Percentiles rank a stretch among this genome's conserved stretches.
Evolutionary conservation across 2,797 vertebrate species (phyloP).

Genomic region (Diplodus sargus): DNA sequence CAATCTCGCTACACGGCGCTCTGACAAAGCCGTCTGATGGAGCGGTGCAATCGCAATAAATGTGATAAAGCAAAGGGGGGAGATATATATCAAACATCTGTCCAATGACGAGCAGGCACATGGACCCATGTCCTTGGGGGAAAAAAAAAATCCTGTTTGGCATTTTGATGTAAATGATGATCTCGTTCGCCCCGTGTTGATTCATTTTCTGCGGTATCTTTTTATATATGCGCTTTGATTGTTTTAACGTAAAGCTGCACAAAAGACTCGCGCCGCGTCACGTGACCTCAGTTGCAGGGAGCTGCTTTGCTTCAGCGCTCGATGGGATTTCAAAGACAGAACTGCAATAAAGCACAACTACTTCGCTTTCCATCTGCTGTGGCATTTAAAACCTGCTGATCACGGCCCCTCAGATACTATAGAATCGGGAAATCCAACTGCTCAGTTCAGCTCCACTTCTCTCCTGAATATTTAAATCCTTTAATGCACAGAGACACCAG

Average conservation of each 20-base stretch:
- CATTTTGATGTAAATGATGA: background rate
- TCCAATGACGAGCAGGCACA: background rate
- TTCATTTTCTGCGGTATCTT: background rate
- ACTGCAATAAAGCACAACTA: conserved; percentile 54
- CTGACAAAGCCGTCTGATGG: conserved; percentile 35
- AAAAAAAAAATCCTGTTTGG: background rate
- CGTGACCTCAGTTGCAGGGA: background rate
- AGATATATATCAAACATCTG: conserved; percentile 55
- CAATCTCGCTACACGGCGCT: conserved; percentile 6
- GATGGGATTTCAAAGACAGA: conserved; percentile 53
- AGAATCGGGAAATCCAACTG: conserved; percentile 59
- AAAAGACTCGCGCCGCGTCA: background rate
- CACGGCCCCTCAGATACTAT: conserved; percentile 25
- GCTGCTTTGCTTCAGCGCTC: background rate
- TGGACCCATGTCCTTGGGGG: conserved; percentile 7
- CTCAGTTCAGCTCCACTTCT: conserved; percentile 57
- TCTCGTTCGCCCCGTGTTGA: background rate
- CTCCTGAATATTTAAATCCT: conserved; percentile 70
- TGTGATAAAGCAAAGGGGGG: conserved; percentile 33
- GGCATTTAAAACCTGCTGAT: conserved; percentile 77
- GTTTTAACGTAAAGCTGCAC: conserved; percentile 1
- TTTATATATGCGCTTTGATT: background rate
- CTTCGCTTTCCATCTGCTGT: conserved; percentile 68
- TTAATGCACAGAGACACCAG: conserved; percentile 57
- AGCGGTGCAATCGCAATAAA: conserved; percentile 16